phyloP scores from a whole-genome alignment of 2,113 vertebrate species.

The Nibea albiflora region DNA sequence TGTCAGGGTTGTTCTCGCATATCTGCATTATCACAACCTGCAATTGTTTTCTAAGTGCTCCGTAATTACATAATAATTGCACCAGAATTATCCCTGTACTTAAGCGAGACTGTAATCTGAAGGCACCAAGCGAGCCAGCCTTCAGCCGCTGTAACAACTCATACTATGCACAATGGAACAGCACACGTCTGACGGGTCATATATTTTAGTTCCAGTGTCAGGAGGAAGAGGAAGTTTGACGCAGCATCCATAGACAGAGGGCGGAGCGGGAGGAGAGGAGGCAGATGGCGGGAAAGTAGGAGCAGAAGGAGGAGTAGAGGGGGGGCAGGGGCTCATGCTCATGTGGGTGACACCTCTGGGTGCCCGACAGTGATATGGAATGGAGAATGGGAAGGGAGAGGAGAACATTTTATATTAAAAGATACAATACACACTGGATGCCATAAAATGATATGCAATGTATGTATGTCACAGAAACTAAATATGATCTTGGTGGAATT shows the following conservation, averaged over 20 bases:
- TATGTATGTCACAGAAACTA: not conserved
- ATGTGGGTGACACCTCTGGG: not conserved
- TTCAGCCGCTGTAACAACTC: not conserved
- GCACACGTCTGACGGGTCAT: not conserved
- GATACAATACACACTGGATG: not conserved
- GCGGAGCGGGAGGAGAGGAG: not conserved
- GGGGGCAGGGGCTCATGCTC: not conserved
- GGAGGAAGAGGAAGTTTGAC: not conserved
- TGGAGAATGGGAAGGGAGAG: not conserved
- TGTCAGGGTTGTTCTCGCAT: not conserved
- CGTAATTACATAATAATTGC: not conserved
- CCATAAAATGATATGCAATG: not conserved
- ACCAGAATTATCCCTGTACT: not conserved
- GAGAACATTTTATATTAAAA: not conserved
- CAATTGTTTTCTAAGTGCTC: not conserved
- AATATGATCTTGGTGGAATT: too few species aligned
- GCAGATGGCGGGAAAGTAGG: conserved; percentile 2
- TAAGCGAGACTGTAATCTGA: not conserved
- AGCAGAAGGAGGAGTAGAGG: not conserved
- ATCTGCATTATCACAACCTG: not conserved
- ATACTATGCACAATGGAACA: not conserved
- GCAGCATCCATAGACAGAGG: not conserved
- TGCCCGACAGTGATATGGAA: not conserved
- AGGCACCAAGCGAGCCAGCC: not conserved
- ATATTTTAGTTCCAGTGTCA: not conserved